Evolutionary conservation across 2,113 vertebrate genomes (phyloP).

Genomic region (Rhabdomys dilectus): DNA sequence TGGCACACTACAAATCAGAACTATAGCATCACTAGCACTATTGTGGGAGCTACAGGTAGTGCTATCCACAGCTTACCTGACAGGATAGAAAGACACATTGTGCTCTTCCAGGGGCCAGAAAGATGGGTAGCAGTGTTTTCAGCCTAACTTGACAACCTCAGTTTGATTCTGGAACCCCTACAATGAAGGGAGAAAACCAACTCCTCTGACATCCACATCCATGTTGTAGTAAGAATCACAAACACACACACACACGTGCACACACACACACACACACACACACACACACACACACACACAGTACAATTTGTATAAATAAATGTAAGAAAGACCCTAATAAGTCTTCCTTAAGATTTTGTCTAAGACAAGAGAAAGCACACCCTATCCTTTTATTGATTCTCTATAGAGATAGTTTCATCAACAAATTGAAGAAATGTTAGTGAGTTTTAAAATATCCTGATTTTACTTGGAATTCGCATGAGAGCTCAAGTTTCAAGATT

Average conservation of each 20-base stretch:
- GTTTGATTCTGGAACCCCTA: not conserved
- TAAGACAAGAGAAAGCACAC: not conserved
- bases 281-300: no score
- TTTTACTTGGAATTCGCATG: not conserved
- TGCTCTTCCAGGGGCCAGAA: not conserved
- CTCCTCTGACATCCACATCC: not conserved
- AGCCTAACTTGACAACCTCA: not conserved
- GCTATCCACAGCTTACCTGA: no score
- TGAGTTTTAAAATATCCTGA: not conserved
- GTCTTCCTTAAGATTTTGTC: not conserved
- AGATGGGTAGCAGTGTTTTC: not conserved
- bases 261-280: no score
- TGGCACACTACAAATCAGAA: not conserved
- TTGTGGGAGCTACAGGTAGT: not conserved
- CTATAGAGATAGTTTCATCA: not conserved
- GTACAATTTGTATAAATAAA: not conserved
- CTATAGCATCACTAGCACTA: fast-evolving
- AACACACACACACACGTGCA: not conserved
- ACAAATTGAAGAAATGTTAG: not conserved
- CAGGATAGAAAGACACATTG: no score
- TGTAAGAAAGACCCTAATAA: not conserved
- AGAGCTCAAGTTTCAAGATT: not conserved
- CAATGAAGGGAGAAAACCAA: not conserved
- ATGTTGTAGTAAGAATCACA: not conserved
- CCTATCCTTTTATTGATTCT: not conserved